Evolutionary conservation across 2,113 vertebrate species (phyloP), one percentile per base, ranked within the genome.

Genomic region (Triplophysa dalaica): DNA sequence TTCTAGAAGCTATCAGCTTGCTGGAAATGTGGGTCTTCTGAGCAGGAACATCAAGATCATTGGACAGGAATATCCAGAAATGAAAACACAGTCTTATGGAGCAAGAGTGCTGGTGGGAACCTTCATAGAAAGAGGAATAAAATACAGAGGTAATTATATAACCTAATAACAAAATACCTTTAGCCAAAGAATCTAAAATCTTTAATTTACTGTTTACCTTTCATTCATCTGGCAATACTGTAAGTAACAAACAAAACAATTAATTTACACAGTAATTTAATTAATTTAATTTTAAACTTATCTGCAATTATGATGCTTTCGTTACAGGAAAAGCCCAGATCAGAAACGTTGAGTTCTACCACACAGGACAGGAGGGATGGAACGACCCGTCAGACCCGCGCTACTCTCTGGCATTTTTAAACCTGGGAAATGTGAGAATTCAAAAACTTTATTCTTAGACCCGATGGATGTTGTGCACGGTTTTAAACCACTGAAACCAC

Each of bases 301-400:
- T 29, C 8, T 74, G 33, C 22, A 38, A 13, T 33, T 63, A 16
- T 67, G 2, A 61, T 12, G 70, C n/a, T 48, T 21, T 52, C 12
- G n/a, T 48, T 41, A 10, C 67, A 96, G 95, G 95, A 76, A 92
- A 86, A 82, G 95, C 95, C 86, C 94, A 94, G 87, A 93, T 96
- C 81, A 93, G 92, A 76, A 93, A 96, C 22, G 94, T 38, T 38
- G 33, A 38, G 33, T 38, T 38, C 33, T 38, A 38, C 33, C 33
- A 8, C 33, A 38, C 33, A 38, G 33, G 33, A 38, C 33, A 38
- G 3, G 33, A 3, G 33, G 33, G 33, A 38, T 38, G 33, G 33
- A 38, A 38, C 33, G 33, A 38, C 33, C 33, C 33, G 33, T 38
- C 33, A 38, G 33, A 38, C 33, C 33, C 33, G 6, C 33, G 33